Conservation (phyloP, 2,113 vertebrate genomes). For the Nycticryphes semicollaris region DNA sequence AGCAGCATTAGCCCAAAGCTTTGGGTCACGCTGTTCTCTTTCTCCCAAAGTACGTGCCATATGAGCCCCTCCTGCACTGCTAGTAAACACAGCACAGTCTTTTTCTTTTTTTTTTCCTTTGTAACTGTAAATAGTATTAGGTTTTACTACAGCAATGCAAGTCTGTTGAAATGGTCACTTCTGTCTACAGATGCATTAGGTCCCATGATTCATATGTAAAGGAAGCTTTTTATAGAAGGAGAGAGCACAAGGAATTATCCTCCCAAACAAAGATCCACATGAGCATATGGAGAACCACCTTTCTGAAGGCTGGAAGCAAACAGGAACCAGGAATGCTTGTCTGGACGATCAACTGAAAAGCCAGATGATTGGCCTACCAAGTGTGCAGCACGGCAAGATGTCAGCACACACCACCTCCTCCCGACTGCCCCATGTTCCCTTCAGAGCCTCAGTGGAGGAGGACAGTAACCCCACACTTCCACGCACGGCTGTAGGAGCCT, state of each 20-base stretch:
- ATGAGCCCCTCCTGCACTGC: background rate
- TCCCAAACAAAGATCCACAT: background rate
- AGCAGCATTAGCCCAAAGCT: background rate
- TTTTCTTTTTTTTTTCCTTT: background rate
- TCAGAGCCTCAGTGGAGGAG: background rate
- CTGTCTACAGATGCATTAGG: background rate
- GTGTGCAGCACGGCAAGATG: background rate
- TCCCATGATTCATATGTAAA: background rate
- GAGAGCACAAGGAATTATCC: background rate
- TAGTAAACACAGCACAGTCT: background rate
- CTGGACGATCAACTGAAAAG: constrained; percentile 12
- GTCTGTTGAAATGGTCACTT: background rate
- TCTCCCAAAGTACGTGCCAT: background rate
- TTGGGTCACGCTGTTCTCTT: background rate
- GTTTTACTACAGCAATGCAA: background rate
- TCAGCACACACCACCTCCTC: constrained; percentile 35
- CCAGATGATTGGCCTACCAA: constrained; percentile 14
- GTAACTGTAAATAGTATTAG: background rate
- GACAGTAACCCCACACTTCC: background rate
- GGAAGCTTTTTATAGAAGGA: background rate
- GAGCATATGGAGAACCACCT: background rate
- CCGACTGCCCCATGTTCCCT: constrained; percentile 14
- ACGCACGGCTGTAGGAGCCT: background rate
- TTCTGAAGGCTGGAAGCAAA: constrained; percentile 7
- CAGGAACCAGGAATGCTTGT: background rate